These are phyloP conservation scores for Drosophila obscura DNA, from an alignment of 1,140 invertebrate genomes.

Conservation along the genomic window DNA sequence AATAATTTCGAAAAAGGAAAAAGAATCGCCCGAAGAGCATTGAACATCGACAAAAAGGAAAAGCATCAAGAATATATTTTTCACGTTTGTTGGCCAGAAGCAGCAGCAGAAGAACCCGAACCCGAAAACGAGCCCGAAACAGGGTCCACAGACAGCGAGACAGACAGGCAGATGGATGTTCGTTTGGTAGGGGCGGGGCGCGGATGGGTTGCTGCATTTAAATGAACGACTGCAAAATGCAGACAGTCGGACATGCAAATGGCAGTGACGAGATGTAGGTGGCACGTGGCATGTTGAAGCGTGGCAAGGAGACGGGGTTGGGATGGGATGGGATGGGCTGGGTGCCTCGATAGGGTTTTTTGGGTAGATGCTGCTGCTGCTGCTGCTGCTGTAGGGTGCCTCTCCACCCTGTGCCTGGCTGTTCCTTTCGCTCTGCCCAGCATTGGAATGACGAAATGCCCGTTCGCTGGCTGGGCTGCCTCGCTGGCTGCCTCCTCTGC, in stretches of 20 bases:
- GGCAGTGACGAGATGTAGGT: constrained; percentile 60
- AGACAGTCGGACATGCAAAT: constrained; percentile 77
- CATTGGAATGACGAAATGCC: constrained; percentile 71
- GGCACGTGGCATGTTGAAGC: neutral
- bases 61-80: constrained; percentile 17
- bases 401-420: constrained; percentile 3
- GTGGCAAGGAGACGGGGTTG: neutral
- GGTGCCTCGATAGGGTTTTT: constrained; percentile 5
- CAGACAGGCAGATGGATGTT: too few relatives aligned
- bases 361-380: constrained; percentile 6
- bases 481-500: constrained; percentile 36
- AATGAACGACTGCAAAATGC: constrained; percentile 68
- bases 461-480: constrained; percentile 40
- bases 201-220: constrained; percentile 57
- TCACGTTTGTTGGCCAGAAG: constrained; percentile 19
- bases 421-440: neutral
- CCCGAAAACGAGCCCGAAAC: too few relatives aligned
- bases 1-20: constrained; percentile 4
- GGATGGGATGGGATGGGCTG: too few relatives aligned
- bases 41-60: constrained; percentile 53
- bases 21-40: constrained; percentile 1
- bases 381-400: constrained; percentile 15
- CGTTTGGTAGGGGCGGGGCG: too few relatives aligned
- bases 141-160: constrained; percentile 11
- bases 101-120: too few relatives aligned